Conservation (phyloP, 2,888 invertebrate species). For the Apodemia hepburni region DNA sequence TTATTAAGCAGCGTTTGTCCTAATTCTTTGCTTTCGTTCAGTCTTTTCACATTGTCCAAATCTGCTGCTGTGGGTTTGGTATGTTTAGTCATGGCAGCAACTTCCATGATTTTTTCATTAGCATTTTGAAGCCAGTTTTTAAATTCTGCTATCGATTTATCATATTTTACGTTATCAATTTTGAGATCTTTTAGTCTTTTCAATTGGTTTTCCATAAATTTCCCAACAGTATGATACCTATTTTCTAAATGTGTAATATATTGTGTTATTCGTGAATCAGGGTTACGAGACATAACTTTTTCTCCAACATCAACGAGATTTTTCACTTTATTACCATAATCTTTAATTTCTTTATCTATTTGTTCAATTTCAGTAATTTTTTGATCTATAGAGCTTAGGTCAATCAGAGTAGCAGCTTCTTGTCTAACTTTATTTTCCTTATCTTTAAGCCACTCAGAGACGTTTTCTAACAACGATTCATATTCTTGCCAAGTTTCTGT, state of each 20-base stretch:
- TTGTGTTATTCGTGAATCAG: conserved; percentile 91
- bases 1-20: conserved; percentile 89
- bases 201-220: conserved; percentile 85
- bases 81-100: conserved; percentile 86
- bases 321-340: conserved; percentile 83
- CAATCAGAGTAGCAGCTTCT: conserved; percentile 86
- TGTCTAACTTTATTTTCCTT: conserved; percentile 87
- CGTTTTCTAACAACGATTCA: conserved; percentile 86
- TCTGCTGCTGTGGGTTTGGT: conserved; percentile 88
- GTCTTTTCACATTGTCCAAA: conserved; percentile 86
- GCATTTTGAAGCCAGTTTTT: conserved; percentile 90
- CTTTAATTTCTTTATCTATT: conserved; percentile 82
- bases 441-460: conserved; percentile 88
- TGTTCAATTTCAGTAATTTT: conserved; percentile 84
- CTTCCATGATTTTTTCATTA: conserved; percentile 85
- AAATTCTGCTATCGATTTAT: conserved; percentile 83
- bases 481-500: conserved; percentile 90
- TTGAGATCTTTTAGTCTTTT: conserved; percentile 86
- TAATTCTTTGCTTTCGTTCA: conserved; percentile 86
- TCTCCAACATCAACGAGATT: conserved; percentile 85
- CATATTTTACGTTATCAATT: conserved; percentile 85
- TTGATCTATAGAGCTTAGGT: conserved; percentile 82
- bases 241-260: conserved; percentile 88
- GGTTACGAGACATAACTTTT: conserved; percentile 86
- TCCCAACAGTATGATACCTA: conserved; percentile 87